phyloP scores from a whole-genome alignment of 2,113 vertebrate genomes.

The Protomyctophum bolini region DNA sequence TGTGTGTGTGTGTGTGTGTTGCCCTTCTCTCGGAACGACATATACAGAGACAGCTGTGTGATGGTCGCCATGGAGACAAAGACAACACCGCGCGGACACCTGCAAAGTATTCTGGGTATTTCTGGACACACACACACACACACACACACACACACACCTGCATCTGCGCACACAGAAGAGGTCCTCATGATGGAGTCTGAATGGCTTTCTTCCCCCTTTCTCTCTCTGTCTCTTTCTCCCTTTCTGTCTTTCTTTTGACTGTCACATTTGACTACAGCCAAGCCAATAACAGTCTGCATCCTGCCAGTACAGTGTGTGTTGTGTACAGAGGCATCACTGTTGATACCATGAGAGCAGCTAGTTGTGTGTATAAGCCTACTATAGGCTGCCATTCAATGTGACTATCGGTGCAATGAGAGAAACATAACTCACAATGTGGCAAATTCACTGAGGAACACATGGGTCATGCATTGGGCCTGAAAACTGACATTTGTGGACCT shows the following conservation, averaged over 20 bases:
- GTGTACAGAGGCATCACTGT: conserved; percentile 61
- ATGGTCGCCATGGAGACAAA: conserved; percentile 25
- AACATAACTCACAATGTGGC: conserved; percentile 48
- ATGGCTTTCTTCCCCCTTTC: conserved; percentile 36
- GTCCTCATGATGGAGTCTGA: conserved; percentile 56
- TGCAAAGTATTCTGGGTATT: conserved; percentile 29
- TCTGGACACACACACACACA: conserved; percentile 18
- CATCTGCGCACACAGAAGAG: conserved; percentile 56
- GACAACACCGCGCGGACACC: conserved; percentile 41
- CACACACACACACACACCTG: conserved; percentile 44
- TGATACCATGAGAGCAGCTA: conserved; percentile 44
- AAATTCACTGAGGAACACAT: conserved; percentile 69
- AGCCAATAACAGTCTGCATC: conserved; percentile 38
- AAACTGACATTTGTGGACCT: conserved; percentile 17
- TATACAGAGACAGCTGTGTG: conserved; percentile 37
- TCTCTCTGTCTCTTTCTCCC: conserved; percentile 27
- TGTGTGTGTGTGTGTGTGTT: conserved; percentile 26
- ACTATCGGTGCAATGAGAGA: conserved; percentile 59
- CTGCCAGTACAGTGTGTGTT: conserved; percentile 38
- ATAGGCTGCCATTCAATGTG: conserved; percentile 48
- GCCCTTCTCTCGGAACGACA: conserved; percentile 27
- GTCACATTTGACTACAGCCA: background rate
- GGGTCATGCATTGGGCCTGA: conserved; percentile 54
- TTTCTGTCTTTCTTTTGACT: background rate
- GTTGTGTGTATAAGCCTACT: conserved; percentile 59